Conservation (phyloP, 2,797 vertebrate genomes). For the Cheirogaleus major region DNA sequence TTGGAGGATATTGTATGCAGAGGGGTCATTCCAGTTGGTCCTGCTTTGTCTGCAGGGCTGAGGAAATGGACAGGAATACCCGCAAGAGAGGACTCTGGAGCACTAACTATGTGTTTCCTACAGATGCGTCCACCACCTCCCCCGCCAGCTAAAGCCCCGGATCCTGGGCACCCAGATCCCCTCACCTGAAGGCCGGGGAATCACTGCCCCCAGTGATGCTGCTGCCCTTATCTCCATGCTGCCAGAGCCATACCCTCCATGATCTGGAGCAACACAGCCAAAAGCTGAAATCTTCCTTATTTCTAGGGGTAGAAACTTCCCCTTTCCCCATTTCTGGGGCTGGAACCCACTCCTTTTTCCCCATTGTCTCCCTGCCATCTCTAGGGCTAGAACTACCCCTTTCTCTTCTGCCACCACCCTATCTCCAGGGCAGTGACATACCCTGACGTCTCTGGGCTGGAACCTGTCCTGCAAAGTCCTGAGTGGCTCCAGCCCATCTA, state of each 20-base stretch:
- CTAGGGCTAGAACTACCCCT: constrained; percentile 5
- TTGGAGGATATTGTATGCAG: neutral
- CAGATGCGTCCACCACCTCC: constrained; percentile 87
- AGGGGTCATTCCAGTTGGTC: neutral
- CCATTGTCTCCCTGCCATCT: neutral
- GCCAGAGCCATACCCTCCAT: constrained; percentile 30
- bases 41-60: constrained; percentile 11
- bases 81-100: neutral
- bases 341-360: neutral
- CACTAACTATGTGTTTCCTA: constrained; percentile 26
- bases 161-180: constrained; percentile 69
- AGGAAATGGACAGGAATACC: neutral
- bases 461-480: constrained; percentile 16
- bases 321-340: constrained; percentile 14
- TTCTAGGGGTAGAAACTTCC: constrained; percentile 39
- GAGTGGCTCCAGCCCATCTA: neutral
- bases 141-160: constrained; percentile 78
- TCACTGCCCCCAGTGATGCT: constrained; percentile 41
- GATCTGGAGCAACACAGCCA: constrained; percentile 44
- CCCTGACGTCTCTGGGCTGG: constrained; percentile 42
- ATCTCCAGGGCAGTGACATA: constrained; percentile 15
- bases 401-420: neutral
- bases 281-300: constrained; percentile 35
- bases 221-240: constrained; percentile 37
- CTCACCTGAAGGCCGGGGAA: constrained; percentile 73